A percentile compares a stretch with the other conserved stretches of the same genome.
Evolutionary conservation across 2,888 invertebrate genomes (phyloP).

Genomic region (Lomographa bimaculata): DNA sequence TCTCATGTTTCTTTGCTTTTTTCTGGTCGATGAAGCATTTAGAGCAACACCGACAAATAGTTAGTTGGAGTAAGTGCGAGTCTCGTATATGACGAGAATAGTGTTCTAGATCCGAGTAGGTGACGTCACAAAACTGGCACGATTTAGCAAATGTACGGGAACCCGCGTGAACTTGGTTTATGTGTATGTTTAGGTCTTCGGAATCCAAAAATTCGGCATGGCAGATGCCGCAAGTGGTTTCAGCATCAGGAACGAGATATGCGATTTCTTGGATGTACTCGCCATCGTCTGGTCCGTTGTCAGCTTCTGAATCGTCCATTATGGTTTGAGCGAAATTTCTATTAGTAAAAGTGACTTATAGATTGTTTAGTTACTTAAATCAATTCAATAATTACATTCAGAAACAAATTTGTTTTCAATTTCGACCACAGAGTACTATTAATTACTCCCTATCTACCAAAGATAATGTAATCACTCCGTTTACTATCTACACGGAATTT

Average conservation of each 20-base stretch:
- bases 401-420: no score
- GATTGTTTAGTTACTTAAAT: no score
- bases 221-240: constrained; percentile 52
- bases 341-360: no score
- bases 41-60: constrained; percentile 51
- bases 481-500: no score
- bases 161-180: constrained; percentile 51
- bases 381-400: no score
- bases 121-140: constrained; percentile 53
- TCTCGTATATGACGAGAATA: constrained; percentile 57
- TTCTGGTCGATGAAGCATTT: constrained; percentile 44
- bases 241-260: constrained; percentile 28
- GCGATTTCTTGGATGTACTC: constrained; percentile 14
- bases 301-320: constrained; percentile 14
- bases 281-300: constrained; percentile 3
- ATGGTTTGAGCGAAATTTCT: no score
- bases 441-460: no score
- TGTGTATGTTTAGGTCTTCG: constrained; percentile 56
- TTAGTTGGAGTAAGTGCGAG: constrained; percentile 45
- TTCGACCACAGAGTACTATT: no score
- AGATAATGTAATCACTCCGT: no score
- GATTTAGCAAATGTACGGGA: not conserved
- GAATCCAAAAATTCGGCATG: constrained; percentile 64
- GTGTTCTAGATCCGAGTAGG: constrained; percentile 40
- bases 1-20: constrained; percentile 42